A percentile compares a stretch with the other conserved stretches of the same genome.
phyloP scores from a whole-genome alignment of 2,888 invertebrate genomes.

The Machimus atricapillus region DNA sequence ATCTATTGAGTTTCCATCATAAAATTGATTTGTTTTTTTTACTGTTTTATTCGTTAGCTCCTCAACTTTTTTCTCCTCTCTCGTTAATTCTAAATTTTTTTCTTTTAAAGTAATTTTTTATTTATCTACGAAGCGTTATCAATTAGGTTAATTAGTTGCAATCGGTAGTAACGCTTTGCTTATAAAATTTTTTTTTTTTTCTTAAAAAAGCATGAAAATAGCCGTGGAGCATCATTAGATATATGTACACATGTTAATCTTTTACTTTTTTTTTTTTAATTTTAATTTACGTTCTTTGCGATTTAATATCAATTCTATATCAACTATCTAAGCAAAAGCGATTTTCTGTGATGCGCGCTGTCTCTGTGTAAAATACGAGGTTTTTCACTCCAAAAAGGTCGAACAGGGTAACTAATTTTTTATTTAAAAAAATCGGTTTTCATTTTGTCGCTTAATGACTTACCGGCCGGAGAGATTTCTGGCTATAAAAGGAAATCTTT shows the following conservation, averaged over 20 bases:
- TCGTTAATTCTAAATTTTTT: too few species aligned
- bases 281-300: not conserved
- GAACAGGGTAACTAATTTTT: not conserved
- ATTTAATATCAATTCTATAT: constrained; percentile 39
- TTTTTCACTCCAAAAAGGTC: not conserved
- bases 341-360: constrained; percentile 2
- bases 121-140: constrained; percentile 39
- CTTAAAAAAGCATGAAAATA: constrained; percentile 29
- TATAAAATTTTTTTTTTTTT: not conserved
- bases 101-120: not conserved
- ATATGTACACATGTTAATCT: constrained; percentile 18
- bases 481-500: not conserved
- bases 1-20: too few species aligned
- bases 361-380: constrained; percentile 19
- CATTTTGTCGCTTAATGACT: not conserved
- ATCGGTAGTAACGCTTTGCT: constrained; percentile 13
- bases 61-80: too few species aligned
- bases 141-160: constrained; percentile 29
- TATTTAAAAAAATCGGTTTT: not conserved
- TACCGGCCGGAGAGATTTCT: not conserved
- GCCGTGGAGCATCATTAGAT: constrained; percentile 13
- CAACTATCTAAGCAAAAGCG: constrained; percentile 36
- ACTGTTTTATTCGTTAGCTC: too few species aligned
- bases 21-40: too few species aligned
- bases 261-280: not conserved